Conservation (phyloP, 1,140 invertebrate species). For the Drosophila punjabiensis region DNA sequence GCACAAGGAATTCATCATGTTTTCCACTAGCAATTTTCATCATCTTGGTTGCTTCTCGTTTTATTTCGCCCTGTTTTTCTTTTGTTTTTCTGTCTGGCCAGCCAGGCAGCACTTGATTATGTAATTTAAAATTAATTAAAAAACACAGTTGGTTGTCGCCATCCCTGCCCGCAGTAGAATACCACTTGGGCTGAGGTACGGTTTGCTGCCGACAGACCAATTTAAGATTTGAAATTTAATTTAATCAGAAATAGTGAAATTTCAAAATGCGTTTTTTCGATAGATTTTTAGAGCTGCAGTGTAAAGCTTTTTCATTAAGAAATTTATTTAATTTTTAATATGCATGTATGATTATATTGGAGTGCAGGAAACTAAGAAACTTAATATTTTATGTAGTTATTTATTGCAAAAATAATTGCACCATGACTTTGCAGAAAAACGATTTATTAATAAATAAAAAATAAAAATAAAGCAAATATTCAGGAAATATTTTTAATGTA, state of each 20-base stretch:
- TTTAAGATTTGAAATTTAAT: constrained; percentile 14
- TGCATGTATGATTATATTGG: too few relatives aligned
- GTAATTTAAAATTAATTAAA: constrained; percentile 75
- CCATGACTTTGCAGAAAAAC: neutral
- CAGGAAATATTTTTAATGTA: too few relatives aligned
- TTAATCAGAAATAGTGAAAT: neutral
- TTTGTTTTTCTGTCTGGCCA: constrained; percentile 6
- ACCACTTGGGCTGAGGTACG: neutral
- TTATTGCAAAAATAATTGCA: neutral
- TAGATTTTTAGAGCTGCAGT: neutral
- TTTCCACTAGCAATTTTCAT: constrained; percentile 12
- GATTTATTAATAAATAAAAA: too few relatives aligned
- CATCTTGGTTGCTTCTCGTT: constrained; percentile 1
- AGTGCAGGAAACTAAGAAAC: too few relatives aligned
- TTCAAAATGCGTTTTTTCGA: neutral
- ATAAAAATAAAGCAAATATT: neutral
- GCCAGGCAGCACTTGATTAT: constrained; percentile 41
- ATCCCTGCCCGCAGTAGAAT: neutral
- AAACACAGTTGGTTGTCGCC: constrained; percentile 15
- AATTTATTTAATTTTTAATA: neutral
- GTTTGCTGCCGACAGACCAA: neutral
- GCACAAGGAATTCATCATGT: constrained; percentile 40
- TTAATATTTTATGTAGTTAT: neutral
- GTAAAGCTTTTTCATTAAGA: neutral
- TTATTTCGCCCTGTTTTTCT: neutral